Conservation (phyloP, 2,888 invertebrate species). For the Tinea pellionella region DNA sequence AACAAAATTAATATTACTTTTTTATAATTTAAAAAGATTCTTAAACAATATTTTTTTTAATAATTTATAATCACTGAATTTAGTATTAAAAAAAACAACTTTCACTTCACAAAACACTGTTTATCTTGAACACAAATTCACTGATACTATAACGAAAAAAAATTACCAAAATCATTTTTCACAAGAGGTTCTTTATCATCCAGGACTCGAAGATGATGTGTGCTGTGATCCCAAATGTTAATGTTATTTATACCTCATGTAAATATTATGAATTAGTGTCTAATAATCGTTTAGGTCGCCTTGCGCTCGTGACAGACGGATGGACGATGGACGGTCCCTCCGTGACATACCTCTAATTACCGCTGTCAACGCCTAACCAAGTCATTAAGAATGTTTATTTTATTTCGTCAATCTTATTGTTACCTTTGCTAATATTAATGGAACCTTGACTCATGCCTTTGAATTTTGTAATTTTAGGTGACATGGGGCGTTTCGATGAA, state of each 20-base stretch:
- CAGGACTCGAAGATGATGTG: conserved; percentile 38
- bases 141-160: background rate
- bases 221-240: conserved; percentile 33
- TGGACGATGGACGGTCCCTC: conserved; percentile 28
- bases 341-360: conserved; percentile 58
- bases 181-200: conserved; percentile 28
- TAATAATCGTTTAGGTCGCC: conserved; percentile 33
- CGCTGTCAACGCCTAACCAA: conserved; percentile 42
- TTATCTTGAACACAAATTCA: background rate
- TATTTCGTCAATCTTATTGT: conserved; percentile 24
- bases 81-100: no score
- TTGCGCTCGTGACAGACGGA: conserved; percentile 43
- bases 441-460: conserved; percentile 34
- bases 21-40: background rate
- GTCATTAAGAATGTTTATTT: conserved; percentile 43
- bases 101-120: background rate
- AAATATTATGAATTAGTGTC: conserved; percentile 25
- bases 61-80: no score
- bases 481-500: background rate
- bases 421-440: conserved; percentile 22
- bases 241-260: conserved; percentile 47
- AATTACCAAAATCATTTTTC: conserved; percentile 13
- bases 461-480: conserved; percentile 10
- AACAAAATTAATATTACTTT: conserved; percentile 21
- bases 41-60: no score